Base-by-base conservation (phyloP, 2,888 invertebrate species). In the Dascillus cervinus region DNA sequence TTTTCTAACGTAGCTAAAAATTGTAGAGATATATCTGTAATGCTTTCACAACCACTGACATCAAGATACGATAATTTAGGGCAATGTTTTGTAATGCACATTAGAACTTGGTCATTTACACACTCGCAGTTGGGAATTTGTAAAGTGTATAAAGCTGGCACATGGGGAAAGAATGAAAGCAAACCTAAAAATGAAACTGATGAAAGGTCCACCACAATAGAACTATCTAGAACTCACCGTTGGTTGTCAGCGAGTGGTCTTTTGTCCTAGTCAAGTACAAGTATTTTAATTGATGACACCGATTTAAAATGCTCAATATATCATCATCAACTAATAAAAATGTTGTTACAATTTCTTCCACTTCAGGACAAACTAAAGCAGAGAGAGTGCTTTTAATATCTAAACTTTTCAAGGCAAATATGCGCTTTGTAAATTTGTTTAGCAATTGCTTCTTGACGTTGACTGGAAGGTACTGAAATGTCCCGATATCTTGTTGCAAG, bases 91-190 rank as follows among this genome's bases (percentile, higher is more conserved):
- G 70, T 67, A 3, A 79, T 50, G 25, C 60, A 63, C 43, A 66
- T 65, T 36, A 79, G 34, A 11, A 75, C 67, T 1, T 63, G 56
- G 46, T 79, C 71, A 1, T 65, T 69, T 11, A 79, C 67, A 30
- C 64, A 51, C 34, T 36, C 35, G 39, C 61, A 62, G 30, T 56
- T 44, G 11, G 46, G 40, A 9, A 62, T 35, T 32, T 51, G 45
- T 14, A 66, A 38, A 10, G 44, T 30, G 24, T 44, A 26, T 28
- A 65, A 39, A 20, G 51, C 43, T 24, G 44, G 36, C 9, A 57
- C 44, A 26, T 49, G 41, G 19, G 49, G 46, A 13, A 64, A 43
- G 13, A 60, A 45, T 13, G 47, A 38, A 11, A 52, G 26, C 24
- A 65, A 45, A 20, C 52, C 64, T 64, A 33, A 4, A 49, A 49